Base-by-base conservation (phyloP, 2,113 vertebrate species). In the Tragelaphus scriptus region DNA sequence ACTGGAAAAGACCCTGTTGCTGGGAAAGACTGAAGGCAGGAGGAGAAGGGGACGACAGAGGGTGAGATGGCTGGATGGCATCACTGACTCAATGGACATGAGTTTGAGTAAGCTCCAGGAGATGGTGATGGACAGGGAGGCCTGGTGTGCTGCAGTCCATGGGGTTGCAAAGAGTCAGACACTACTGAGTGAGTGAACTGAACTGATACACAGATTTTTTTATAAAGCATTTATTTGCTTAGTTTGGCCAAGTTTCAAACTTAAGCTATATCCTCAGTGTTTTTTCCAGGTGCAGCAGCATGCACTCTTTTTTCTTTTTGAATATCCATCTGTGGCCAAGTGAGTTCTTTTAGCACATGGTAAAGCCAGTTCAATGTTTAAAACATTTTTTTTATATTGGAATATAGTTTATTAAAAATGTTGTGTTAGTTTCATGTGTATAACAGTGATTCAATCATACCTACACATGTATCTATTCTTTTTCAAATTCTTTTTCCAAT, bases 131-230 rank as follows among this genome's bases (percentile, higher is more conserved):
- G 8, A 71, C 17, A 36, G 65, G n/a, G 9, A 36, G 3, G n/a
- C 65, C n/a, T 71, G n/a, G n/a, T 0, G 0, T 71, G 19, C 9
- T 71, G n/a, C n/a, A 71, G 19, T 36, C n/a, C 2, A 0, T 36
- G 65, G n/a, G 19, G 4, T 36, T 0, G 1, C 17, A 36, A 51
- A 51, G 19, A 36, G 65, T 71, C 65, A 71, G 65, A 71, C n/a
- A 5, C n/a, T 21, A 36, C 17, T 36, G n/a, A 36, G 65, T 1
- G 0, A 71, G 9, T 23, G 16, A 68, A 68, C 65, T 36, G n/a
- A 36, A 36, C 19, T 71, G n/a, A 53, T 40, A 49, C 15, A 75
- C 11, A 44, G 10, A 51, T 36, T 36, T 58, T 88, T 88, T 88
- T 40, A 6, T 8, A 82, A 30, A 36, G n/a, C 32, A 10, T 40